These are phyloP conservation scores for Merodon equestris DNA, from an alignment of 2,888 invertebrate genomes.

Conservation along the genomic window DNA sequence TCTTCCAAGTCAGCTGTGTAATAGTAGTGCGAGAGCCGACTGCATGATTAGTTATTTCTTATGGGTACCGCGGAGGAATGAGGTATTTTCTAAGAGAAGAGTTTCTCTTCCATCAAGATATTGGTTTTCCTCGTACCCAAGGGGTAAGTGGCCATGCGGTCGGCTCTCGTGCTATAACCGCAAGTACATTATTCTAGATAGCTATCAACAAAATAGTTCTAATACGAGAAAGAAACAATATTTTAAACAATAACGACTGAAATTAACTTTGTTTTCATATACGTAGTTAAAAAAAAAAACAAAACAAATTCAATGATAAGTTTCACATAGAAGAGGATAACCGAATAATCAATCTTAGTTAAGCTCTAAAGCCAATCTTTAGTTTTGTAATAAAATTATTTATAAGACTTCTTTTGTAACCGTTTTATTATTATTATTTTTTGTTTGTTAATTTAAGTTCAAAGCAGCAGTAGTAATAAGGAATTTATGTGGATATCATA, in stretches of 20 bases:
- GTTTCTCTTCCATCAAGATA: too few relatives aligned
- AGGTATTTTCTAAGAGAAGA: too few relatives aligned
- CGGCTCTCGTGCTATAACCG: slow-evolving; percentile 44
- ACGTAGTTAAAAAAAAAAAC: slow-evolving; percentile 28
- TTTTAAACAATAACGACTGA: slow-evolving; percentile 51
- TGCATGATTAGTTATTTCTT: too few relatives aligned
- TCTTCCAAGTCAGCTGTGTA: slow-evolving; percentile 22
- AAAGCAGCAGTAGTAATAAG: slow-evolving; percentile 29
- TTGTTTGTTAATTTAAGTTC: slow-evolving; percentile 43
- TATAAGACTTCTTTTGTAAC: too few relatives aligned
- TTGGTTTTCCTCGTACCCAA: too few relatives aligned
- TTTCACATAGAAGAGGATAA: not conserved
- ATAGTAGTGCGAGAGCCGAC: too few relatives aligned
- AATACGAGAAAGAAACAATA: slow-evolving; percentile 23
- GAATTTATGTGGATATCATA: slow-evolving; percentile 6
- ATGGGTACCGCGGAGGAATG: too few relatives aligned
- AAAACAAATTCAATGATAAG: slow-evolving; percentile 11
- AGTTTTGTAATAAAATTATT: too few relatives aligned
- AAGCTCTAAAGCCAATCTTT: too few relatives aligned
- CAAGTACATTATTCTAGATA: slow-evolving; percentile 48
- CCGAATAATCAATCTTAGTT: not conserved
- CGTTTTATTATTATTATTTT: too few relatives aligned
- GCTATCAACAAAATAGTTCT: slow-evolving; percentile 40
- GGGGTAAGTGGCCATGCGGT: too few relatives aligned
- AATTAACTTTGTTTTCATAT: slow-evolving; percentile 43